Base-by-base conservation (phyloP, 2,888 invertebrate genomes). In the Tenthredo mesomela region DNA sequence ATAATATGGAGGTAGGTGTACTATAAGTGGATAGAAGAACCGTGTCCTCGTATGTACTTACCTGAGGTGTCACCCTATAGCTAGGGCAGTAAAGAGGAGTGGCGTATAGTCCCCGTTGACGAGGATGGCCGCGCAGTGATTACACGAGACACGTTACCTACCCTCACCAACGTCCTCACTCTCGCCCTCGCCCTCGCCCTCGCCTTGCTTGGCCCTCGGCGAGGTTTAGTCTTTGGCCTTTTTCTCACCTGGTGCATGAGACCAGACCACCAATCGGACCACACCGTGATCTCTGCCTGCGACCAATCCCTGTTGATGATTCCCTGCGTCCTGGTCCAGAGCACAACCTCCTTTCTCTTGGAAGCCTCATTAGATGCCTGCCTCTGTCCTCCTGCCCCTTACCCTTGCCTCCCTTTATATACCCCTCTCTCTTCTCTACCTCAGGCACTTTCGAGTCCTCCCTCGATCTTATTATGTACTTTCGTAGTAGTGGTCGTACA, bases 291-390 rank as follows among this genome's bases (percentile, higher is more conserved):
- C 87, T 43, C 85, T 88, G 86, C 88, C 88, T 87, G 86, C 88
- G 88, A 88, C 91, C 91, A 91, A 91, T 91, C 91, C 90, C 89
- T 86, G 89, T 86, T 88, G 89, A 91, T 91, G 88, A 90, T 90
- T 90, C 87, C 86, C 87, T 90, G 89, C 89, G 90, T 90, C 87
- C 87, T 87, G 89, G 88, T 88, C 88, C 88, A 89, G 88, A 88
- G 89, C 90, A 90, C 92, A 90, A 88, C 91, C 92, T 90, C 88
- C 88, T 88, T 87, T 88, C 86, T 85, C 87, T 89, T 87, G 67
- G 65, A 18, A 67, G 67, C 70, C 82, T 82, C 82, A 82, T 82
- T 82, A 82, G 82, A 82, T 65, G 65, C 40, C 58, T 25, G 65
- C 61, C 82, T 75, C 75, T 65, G 21, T 29, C 82, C 54, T 65